A percentile compares a stretch with the other conserved stretches of the same genome.
These are phyloP conservation scores for Tromatobia lineatoria DNA, from an alignment of 2,888 invertebrate species.

Conservation along the genomic window DNA sequence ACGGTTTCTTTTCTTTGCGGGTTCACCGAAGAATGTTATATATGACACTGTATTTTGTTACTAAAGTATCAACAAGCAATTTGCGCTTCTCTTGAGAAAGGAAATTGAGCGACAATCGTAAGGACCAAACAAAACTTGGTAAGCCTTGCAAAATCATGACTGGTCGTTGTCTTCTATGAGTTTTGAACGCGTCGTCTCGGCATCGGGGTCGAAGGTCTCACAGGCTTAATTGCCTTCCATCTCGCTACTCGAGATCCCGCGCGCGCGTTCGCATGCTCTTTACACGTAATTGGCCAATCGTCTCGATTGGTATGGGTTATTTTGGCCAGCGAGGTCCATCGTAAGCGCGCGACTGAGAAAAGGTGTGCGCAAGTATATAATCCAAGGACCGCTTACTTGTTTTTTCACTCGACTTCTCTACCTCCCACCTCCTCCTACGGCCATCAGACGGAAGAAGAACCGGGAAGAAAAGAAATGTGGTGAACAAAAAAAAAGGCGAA, in stretches of 20 bases:
- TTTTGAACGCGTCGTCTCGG: constrained; percentile 45
- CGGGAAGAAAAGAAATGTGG: constrained; percentile 33
- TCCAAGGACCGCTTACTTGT: constrained; percentile 68
- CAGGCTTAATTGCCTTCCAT: constrained; percentile 70
- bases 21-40: constrained; percentile 14
- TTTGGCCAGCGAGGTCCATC: constrained; percentile 71
- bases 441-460: constrained; percentile 43
- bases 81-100: neutral
- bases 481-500: constrained; percentile 40
- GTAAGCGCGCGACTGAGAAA: constrained; percentile 69
- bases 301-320: constrained; percentile 71
- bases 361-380: constrained; percentile 68
- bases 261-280: constrained; percentile 64
- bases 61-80: neutral
- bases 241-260: constrained; percentile 60
- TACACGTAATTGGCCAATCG: constrained; percentile 73
- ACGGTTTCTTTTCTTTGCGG: neutral
- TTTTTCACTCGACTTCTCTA: constrained; percentile 56
- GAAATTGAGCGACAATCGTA: neutral
- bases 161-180: constrained; percentile 64
- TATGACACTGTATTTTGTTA: neutral
- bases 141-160: constrained; percentile 64
- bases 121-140: constrained; percentile 18
- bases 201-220: constrained; percentile 66
- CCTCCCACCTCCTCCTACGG: neutral